Percentiles rank a stretch among this genome's conserved stretches.
phyloP scores from a whole-genome alignment of 2,888 invertebrate species.

The Anthophora plumipes region DNA sequence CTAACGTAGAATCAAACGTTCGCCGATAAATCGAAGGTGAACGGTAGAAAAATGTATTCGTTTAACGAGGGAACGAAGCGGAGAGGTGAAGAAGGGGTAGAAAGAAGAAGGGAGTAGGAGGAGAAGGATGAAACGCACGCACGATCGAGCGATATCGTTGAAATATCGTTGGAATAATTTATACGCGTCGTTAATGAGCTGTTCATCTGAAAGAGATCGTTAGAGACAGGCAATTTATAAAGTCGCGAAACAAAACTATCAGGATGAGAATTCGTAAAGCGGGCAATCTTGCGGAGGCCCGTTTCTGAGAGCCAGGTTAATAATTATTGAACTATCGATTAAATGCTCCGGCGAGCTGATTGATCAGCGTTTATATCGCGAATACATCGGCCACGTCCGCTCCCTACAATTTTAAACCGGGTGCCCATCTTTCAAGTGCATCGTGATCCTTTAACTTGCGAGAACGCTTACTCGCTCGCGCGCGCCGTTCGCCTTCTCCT shows the following conservation, averaged over 20 bases:
- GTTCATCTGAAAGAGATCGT: conserved; percentile 60
- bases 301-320: conserved; percentile 67
- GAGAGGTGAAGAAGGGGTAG: background rate
- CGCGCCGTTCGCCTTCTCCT: conserved; percentile 15
- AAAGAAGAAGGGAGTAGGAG: background rate
- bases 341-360: conserved; percentile 75
- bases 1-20: background rate
- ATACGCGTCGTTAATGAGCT: conserved; percentile 58
- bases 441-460: conserved; percentile 59
- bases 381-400: conserved; percentile 71
- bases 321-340: conserved; percentile 79
- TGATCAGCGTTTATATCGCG: conserved; percentile 76
- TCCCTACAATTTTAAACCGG: conserved; percentile 74
- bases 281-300: conserved; percentile 59
- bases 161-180: conserved; percentile 50
- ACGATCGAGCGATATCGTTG: conserved; percentile 20
- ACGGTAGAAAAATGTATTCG: background rate
- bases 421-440: conserved; percentile 66
- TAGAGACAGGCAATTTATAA: conserved; percentile 66
- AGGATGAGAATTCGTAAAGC: conserved; percentile 62
- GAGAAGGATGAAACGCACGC: background rate
- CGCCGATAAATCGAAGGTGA: conserved; percentile 28
- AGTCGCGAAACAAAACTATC: conserved; percentile 61
- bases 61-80: background rate
- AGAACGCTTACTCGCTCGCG: conserved; percentile 23